Conservation (phyloP, 2,888 invertebrate genomes). For the Amitus sp. region DNA sequence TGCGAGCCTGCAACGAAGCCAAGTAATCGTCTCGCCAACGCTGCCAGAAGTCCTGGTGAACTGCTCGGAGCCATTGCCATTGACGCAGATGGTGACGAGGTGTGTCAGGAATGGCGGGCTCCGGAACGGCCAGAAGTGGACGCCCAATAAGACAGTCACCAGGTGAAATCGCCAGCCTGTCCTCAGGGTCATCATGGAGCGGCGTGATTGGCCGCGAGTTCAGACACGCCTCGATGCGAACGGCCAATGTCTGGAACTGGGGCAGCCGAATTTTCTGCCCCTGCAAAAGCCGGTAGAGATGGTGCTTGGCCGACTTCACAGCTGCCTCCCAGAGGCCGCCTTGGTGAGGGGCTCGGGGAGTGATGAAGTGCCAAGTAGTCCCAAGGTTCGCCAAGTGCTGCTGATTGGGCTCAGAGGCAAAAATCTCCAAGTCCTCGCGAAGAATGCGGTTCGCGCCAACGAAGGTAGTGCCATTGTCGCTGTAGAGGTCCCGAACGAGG, state of each 20-base stretch:
- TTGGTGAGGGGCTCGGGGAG: too few species aligned
- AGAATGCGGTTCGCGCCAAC: constrained; percentile 15
- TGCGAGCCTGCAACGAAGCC: constrained; percentile 2
- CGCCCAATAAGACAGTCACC: constrained; percentile 11
- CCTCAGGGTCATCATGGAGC: constrained; percentile 9
- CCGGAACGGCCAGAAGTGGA: constrained; percentile 3
- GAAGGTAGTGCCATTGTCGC: constrained; percentile 25
- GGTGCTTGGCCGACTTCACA: constrained; percentile 43
- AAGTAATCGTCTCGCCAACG: constrained; percentile 2
- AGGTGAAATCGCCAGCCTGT: too few species aligned
- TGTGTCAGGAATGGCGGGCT: not conserved
- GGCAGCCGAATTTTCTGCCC: constrained; percentile 2
- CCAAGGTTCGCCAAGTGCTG: too few species aligned
- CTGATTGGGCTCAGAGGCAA: not conserved
- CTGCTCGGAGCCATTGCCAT: not conserved
- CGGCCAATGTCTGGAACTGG: constrained; percentile 3
- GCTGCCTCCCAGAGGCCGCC: too few species aligned
- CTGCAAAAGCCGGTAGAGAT: constrained; percentile 22
- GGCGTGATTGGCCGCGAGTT: constrained; percentile 39
- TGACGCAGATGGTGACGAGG: not conserved
- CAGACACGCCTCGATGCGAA: constrained; percentile 40
- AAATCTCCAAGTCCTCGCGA: constrained; percentile 2
- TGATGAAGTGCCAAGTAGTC: too few species aligned
- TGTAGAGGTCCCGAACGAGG: constrained; percentile 12
- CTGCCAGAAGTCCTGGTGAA: constrained; percentile 5